phyloP scores from a whole-genome alignment of 2,888 invertebrate genomes.

The Euzophera pinguis region DNA sequence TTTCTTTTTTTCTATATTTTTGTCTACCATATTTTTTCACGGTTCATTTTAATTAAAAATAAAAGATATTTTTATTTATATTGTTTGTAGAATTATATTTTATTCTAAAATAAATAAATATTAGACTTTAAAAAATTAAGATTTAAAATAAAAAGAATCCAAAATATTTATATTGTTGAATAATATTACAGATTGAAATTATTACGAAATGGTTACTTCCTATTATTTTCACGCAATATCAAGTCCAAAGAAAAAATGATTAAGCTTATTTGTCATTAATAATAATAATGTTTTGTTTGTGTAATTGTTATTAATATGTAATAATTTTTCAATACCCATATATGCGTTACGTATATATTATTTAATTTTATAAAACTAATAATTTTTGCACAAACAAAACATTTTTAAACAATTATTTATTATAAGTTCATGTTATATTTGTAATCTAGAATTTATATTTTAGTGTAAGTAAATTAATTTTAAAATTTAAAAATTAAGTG shows the following conservation, averaged over 20 bases:
- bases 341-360: not conserved
- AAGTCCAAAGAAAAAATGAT: conserved; percentile 45
- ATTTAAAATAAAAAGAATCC: too few relatives aligned
- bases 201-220: conserved; percentile 23
- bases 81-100: too few relatives aligned
- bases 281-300: conserved; percentile 9
- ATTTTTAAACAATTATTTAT: conserved; percentile 18
- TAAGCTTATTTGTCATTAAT: conserved; percentile 17
- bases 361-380: not conserved
- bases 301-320: not conserved
- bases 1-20: not conserved
- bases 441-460: conserved; percentile 20
- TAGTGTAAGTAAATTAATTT: conserved; percentile 14
- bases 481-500: conserved; percentile 13
- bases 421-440: conserved; percentile 16
- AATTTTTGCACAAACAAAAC: conserved; percentile 9
- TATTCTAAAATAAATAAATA: too few relatives aligned
- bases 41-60: too few relatives aligned
- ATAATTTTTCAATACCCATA: not conserved
- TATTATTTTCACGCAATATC: conserved; percentile 38
- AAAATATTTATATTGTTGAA: too few relatives aligned
- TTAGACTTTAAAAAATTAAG: too few relatives aligned
- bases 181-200: conserved; percentile 15
- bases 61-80: too few relatives aligned
- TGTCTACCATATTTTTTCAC: too few relatives aligned